Evolutionary conservation across 2,797 vertebrate species (phyloP).

Genomic region (Botia kubotai): DNA sequence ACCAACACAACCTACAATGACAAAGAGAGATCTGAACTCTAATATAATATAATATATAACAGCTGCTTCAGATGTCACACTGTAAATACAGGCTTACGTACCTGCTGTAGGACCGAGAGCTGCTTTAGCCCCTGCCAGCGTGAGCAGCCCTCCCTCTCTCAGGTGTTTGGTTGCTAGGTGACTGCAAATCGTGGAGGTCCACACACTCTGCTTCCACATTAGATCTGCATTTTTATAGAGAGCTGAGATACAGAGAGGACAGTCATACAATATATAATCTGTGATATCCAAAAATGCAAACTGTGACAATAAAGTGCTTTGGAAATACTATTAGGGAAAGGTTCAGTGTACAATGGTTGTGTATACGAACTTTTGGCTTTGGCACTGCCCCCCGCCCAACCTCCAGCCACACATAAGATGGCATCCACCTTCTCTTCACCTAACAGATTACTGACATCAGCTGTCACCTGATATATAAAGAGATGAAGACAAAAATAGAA

Average conservation of each 20-base stretch:
- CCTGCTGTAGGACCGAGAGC: slow-evolving; percentile 50
- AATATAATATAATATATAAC: not conserved
- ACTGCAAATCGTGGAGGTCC: slow-evolving; percentile 87
- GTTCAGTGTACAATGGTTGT: not conserved
- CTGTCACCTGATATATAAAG: slow-evolving; percentile 76
- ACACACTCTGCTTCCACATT: slow-evolving; percentile 91
- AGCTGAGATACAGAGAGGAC: slow-evolving; percentile 64
- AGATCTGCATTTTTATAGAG: slow-evolving; percentile 86
- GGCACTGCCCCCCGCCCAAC: slow-evolving; percentile 88
- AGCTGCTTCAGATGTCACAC: not conserved
- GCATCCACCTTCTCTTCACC: slow-evolving; percentile 84
- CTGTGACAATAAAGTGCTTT: not conserved
- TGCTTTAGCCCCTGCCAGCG: slow-evolving; percentile 82
- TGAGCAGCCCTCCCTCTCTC: slow-evolving; percentile 85
- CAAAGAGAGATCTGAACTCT: not conserved
- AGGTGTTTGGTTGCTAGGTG: slow-evolving; percentile 85
- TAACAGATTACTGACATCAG: slow-evolving; percentile 80
- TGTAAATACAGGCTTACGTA: slow-evolving; percentile 2
- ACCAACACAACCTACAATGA: slow-evolving; percentile 80
- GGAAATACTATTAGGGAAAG: not conserved
- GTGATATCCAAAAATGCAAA: not conserved
- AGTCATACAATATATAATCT: not conserved
- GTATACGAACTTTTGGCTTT: slow-evolving; percentile 85
- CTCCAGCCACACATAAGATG: slow-evolving; percentile 87
- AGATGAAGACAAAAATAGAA: not conserved